Evolutionary conservation across 1,140 invertebrate genomes (phyloP).

Genomic region (Druon quercuslanigerum): DNA sequence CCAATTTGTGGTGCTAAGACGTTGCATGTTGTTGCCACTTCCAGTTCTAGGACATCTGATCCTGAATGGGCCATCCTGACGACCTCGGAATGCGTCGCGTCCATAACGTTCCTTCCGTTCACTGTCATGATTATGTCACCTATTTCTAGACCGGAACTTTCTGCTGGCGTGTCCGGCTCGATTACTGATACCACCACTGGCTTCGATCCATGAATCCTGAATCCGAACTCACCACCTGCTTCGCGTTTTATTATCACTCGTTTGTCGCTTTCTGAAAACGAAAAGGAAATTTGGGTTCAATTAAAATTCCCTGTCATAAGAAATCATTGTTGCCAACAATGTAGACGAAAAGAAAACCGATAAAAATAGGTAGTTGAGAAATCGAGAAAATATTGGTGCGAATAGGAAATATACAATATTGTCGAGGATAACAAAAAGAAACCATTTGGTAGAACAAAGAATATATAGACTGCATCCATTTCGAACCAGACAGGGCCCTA

Average conservation of each 20-base stretch:
- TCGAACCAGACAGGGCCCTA: too few relatives aligned
- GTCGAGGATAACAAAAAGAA: too few relatives aligned
- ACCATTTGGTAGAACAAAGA: too few relatives aligned
- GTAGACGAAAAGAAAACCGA: too few relatives aligned
- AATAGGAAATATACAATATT: too few relatives aligned
- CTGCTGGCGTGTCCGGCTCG: constrained; percentile 92
- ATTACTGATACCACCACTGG: constrained; percentile 97
- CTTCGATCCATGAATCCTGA: constrained; percentile 95
- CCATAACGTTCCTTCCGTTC: constrained; percentile 91
- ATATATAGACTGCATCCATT: too few relatives aligned
- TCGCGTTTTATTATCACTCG: constrained; percentile 87
- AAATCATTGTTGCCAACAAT: too few relatives aligned
- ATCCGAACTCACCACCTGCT: constrained; percentile 92
- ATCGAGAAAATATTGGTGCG: too few relatives aligned
- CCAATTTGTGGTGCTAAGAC: constrained; percentile 79
- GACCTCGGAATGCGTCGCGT: constrained; percentile 95
- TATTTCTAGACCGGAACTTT: constrained; percentile 92
- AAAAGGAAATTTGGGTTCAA: constrained; percentile 6
- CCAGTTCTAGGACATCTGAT: constrained; percentile 88
- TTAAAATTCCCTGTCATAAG: too few relatives aligned
- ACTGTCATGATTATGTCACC: constrained; percentile 96
- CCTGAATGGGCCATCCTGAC: constrained; percentile 93
- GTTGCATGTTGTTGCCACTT: constrained; percentile 91
- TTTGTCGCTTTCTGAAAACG: constrained; percentile 87
- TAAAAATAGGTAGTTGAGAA: too few relatives aligned